These are phyloP conservation scores for Sebastes hopkinsi DNA, from an alignment of 2,797 vertebrate genomes.

Conservation along the genomic window DNA sequence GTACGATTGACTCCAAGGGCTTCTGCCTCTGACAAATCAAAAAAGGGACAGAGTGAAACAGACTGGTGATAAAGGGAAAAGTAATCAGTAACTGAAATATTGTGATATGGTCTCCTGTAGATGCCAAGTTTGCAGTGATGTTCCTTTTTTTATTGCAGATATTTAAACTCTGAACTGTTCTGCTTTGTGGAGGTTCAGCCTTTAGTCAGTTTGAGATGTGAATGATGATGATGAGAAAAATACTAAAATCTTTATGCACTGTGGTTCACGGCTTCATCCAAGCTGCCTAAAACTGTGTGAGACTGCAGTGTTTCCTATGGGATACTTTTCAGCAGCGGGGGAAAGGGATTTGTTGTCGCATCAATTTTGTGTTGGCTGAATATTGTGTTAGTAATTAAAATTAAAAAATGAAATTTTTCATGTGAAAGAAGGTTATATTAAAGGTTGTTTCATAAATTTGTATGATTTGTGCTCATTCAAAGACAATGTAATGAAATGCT, in stretches of 20 bases:
- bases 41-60: background rate
- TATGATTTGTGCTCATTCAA: no score
- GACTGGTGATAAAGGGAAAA: background rate
- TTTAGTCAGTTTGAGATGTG: background rate
- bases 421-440: no score
- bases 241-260: background rate
- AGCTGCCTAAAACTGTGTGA: background rate
- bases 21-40: slow-evolving; percentile 56
- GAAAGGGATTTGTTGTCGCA: background rate
- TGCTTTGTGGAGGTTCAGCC: background rate
- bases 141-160: background rate
- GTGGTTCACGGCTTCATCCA: background rate
- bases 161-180: background rate
- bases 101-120: background rate
- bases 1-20: background rate
- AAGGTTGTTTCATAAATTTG: no score
- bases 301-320: background rate
- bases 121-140: background rate
- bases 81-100: background rate
- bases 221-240: background rate
- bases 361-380: accelerated
- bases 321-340: background rate
- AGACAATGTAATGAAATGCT: no score
- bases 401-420: no score
- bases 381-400: no score